These are phyloP conservation scores for Philopedon plagiatum DNA, from an alignment of 2,888 invertebrate genomes.

Conservation along the genomic window DNA sequence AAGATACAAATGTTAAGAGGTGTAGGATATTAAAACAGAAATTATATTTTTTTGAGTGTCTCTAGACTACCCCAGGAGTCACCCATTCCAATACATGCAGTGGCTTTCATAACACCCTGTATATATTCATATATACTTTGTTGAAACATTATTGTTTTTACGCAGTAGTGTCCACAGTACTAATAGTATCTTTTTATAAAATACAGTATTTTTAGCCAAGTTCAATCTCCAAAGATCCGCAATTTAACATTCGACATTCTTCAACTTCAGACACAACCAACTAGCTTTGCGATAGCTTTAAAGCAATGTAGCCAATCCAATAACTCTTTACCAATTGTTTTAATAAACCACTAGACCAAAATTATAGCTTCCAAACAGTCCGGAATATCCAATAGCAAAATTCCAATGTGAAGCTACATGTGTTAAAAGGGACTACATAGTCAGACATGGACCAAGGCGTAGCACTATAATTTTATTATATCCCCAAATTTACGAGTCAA, in stretches of 20 bases:
- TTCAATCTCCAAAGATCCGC: background rate
- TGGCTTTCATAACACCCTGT: no score
- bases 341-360: background rate
- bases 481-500: slow-evolving; percentile 42
- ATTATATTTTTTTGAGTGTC: no score
- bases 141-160: no score
- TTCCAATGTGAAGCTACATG: slow-evolving; percentile 26
- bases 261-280: background rate
- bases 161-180: no score
- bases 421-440: slow-evolving; percentile 29
- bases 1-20: no score
- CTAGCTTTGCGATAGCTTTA: no score
- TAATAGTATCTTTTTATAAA: no score
- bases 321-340: slow-evolving; percentile 3
- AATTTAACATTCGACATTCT: background rate
- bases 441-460: slow-evolving; percentile 38
- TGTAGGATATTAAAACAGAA: no score
- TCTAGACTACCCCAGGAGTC: no score
- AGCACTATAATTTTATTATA: slow-evolving; percentile 48
- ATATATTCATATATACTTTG: no score
- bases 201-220: no score
- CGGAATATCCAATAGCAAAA: slow-evolving; percentile 10
- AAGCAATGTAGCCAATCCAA: background rate
- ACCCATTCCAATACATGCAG: no score
- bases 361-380: background rate